These are phyloP conservation scores for Tupaia chinensis DNA, from an alignment of 2,113 vertebrate genomes.

Conservation along the genomic window DNA sequence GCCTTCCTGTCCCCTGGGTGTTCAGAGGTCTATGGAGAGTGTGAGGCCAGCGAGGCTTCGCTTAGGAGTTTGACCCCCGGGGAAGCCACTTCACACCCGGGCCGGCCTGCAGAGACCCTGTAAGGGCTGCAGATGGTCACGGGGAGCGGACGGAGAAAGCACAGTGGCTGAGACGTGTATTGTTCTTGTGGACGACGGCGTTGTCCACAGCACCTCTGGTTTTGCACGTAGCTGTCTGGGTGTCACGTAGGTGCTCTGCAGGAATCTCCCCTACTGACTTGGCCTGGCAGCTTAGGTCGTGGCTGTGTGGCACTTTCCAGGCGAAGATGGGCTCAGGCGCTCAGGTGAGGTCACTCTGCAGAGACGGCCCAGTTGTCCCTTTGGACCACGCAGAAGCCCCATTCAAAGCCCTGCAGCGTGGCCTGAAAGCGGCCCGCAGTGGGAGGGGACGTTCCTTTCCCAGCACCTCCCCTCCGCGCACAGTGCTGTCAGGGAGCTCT, in stretches of 20 bases:
- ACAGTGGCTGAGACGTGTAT: too few species aligned
- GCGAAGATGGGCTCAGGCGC: too few species aligned
- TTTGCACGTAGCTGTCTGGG: too few species aligned
- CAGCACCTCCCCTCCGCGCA: too few species aligned
- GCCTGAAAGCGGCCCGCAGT: fast-evolving
- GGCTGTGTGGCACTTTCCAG: too few species aligned
- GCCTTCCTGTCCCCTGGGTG: not conserved
- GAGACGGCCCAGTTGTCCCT: not conserved
- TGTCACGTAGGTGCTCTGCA: too few species aligned
- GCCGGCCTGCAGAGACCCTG: not conserved
- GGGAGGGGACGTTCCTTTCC: too few species aligned
- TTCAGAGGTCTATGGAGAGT: fast-evolving
- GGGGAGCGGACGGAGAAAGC: not conserved
- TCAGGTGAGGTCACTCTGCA: not conserved
- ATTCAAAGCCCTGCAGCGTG: fast-evolving
- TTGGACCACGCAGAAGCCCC: not conserved
- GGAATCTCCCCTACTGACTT: too few species aligned
- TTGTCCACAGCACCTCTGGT: too few species aligned
- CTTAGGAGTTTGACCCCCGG: fast-evolving
- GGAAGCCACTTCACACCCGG: not conserved
- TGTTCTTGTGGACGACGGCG: too few species aligned
- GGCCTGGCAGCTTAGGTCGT: too few species aligned
- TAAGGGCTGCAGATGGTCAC: not conserved
- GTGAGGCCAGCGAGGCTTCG: fast-evolving
- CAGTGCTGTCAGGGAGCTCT: not conserved